Evolutionary conservation across 2,113 vertebrate genomes (phyloP).

Genomic region (Prolemur simus): DNA sequence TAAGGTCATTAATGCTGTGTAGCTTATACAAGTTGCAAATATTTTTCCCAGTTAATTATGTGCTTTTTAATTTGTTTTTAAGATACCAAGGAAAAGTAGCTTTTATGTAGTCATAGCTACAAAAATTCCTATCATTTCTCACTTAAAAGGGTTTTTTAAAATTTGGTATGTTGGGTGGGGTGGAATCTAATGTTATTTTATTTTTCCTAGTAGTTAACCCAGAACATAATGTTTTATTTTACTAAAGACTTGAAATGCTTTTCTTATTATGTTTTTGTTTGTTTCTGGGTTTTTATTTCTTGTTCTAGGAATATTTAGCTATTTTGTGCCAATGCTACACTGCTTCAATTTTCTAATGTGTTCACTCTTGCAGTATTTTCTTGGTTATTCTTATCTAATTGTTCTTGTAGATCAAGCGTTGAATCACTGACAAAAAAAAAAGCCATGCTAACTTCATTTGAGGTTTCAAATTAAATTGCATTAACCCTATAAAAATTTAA

Average conservation of each 20-base stretch:
- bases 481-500: background rate
- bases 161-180: background rate
- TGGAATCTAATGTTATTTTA: background rate
- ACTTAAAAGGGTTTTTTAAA: background rate
- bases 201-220: background rate
- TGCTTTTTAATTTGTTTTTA: background rate
- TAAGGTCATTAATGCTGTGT: background rate
- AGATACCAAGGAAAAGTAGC: background rate
- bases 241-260: background rate
- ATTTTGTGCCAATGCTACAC: rapidly evolving
- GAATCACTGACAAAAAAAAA: background rate
- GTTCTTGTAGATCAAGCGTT: background rate
- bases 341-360: background rate
- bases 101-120: background rate
- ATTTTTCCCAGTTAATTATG: background rate
- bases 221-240: background rate
- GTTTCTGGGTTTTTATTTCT: background rate
- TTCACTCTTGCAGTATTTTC: background rate
- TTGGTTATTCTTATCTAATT: background rate
- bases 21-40: background rate
- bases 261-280: background rate
- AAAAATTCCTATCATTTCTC: background rate
- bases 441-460: background rate
- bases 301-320: background rate
- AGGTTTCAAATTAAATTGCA: background rate